Percentiles rank a stretch among this genome's conserved stretches.
Conservation (phyloP, 2,888 invertebrate genomes). For the Theretra japonica region DNA sequence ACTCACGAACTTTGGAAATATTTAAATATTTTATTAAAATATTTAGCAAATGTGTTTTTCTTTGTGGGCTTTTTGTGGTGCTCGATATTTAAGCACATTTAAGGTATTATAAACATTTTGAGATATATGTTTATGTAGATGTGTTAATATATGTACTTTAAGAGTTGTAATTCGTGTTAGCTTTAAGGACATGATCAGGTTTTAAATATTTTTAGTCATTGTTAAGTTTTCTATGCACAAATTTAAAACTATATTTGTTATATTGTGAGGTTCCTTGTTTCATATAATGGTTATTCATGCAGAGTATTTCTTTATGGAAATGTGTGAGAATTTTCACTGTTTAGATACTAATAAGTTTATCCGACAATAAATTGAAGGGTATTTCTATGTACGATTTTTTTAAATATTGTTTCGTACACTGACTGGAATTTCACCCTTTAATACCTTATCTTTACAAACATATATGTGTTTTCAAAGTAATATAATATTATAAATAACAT, state of each 20-base stretch:
- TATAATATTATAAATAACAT: neutral
- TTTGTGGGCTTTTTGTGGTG: neutral
- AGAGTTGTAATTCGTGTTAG: conserved; percentile 7
- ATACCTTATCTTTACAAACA: neutral
- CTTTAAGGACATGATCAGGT: neutral
- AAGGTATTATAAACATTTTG: neutral
- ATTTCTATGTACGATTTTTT: neutral
- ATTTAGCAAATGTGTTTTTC: neutral
- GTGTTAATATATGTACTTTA: neutral
- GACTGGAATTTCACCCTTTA: neutral
- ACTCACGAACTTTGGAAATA: neutral
- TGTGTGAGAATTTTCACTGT: neutral
- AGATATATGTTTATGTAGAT: neutral
- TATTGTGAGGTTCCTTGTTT: neutral
- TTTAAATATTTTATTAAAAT: neutral
- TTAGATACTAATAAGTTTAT: neutral
- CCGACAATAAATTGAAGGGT: too few species aligned
- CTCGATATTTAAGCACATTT: neutral
- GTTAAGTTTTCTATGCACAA: neutral
- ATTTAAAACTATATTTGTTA: neutral
- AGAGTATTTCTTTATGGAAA: neutral
- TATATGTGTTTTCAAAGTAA: neutral
- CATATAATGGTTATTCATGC: neutral
- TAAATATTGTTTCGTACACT: too few species aligned
- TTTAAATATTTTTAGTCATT: neutral